These are phyloP conservation scores for Plagodis dolabraria DNA, from an alignment of 2,888 invertebrate genomes.

Conservation along the genomic window DNA sequence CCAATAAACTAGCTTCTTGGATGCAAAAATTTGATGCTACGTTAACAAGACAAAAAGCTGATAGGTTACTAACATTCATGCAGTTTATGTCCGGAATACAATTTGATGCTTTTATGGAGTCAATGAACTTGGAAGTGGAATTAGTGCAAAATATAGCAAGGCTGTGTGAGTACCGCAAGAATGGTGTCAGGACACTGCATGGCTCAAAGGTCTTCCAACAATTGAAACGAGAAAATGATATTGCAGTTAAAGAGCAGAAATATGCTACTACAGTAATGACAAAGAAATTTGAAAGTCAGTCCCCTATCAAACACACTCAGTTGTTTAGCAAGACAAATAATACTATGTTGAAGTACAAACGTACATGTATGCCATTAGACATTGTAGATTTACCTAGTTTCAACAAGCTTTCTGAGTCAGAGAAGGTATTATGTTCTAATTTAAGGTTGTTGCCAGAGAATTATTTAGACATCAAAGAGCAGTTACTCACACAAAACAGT, in stretches of 20 bases:
- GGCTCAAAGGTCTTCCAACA: conserved; percentile 87
- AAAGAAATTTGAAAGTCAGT: conserved; percentile 67
- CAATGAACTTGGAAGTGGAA: conserved; percentile 89
- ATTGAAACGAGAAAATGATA: conserved; percentile 86
- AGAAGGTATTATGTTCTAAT: conserved; percentile 91
- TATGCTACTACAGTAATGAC: conserved; percentile 62
- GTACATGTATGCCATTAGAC: conserved; percentile 79
- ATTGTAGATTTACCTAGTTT: conserved; percentile 91
- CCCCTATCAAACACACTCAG: conserved; percentile 56
- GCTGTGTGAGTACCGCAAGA: conserved; percentile 87
- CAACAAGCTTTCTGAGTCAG: conserved; percentile 88
- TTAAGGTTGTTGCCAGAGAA: conserved; percentile 90
- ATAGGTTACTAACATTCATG: conserved; percentile 89
- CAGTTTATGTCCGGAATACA: conserved; percentile 89
- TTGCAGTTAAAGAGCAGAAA: conserved; percentile 79
- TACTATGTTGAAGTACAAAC: conserved; percentile 57
- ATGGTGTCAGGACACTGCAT: conserved; percentile 88
- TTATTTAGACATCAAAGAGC: conserved; percentile 91
- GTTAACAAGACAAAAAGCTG: conserved; percentile 82
- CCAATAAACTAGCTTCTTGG: conserved; percentile 88
- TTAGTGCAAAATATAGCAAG: conserved; percentile 86
- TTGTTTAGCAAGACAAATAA: conserved; percentile 49
- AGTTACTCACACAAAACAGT: conserved; percentile 90
- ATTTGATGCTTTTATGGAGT: conserved; percentile 91
- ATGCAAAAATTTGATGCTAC: conserved; percentile 88